Base-by-base conservation (phyloP, 2,113 vertebrate genomes). In the Motacilla tschutschensis region DNA sequence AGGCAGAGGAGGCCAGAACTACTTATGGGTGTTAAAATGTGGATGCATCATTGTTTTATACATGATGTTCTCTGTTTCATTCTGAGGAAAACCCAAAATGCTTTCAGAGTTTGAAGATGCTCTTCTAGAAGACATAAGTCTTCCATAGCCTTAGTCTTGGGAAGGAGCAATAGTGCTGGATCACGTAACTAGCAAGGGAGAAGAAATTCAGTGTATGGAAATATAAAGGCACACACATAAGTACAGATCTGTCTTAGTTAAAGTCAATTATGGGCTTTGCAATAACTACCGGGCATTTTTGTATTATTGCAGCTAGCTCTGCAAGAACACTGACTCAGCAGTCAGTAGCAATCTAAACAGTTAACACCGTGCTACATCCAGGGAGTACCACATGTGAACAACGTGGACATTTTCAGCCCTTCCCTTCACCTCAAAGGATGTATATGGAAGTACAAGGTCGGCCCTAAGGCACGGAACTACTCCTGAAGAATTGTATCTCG, bases 401-500 rank as follows among this genome's bases (percentile, higher is more conserved):
- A 5, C 1, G 17, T 26, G 31, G 28, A 19, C 9, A 7, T 55
- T 67, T 67, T 55, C 48, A 67, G 11, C 26, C 8, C 59, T 71
- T 44, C 17, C 17, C 29, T 70, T 67, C 16, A 54, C 44, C 29
- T 70, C 31, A 24, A 77, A 62, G n/a, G 60, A 33, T 12, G 6
- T 26, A 65, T 8, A 28, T 43, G 50, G 43, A 50, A 64, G 10
- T 51, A n/a, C 19, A 54, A 50, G 28, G 44, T 5, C 17, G 10
- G n/a, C 36, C 33, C 17, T 57, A 73, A 50, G 13, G 24, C 20
- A 44, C 6, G 16, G 55, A 54, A 66, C 20, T 24, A 29, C 21
- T 57, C 20, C 54, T 21, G 31, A 5, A 79, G 59, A 82, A 60
- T 38, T 0, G 0, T 47, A 2, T 40, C 18, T 28, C 10, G 4